Evolutionary conservation across 2,797 vertebrate genomes (phyloP).

Genomic region (Mus minutoides): DNA sequence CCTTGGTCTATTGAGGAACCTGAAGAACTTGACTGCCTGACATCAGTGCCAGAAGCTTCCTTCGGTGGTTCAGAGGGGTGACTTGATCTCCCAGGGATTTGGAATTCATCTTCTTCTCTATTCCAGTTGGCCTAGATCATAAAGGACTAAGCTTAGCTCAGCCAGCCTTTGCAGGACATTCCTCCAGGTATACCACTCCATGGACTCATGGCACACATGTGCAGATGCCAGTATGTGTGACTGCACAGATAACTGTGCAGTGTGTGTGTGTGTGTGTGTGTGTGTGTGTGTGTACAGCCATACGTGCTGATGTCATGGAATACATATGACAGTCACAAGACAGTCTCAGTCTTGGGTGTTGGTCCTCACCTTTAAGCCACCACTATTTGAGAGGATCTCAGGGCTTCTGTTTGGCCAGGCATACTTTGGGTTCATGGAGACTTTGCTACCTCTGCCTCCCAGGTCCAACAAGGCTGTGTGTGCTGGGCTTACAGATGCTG

Average conservation of each 20-base stretch:
- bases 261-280: background rate
- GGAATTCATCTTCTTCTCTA: conserved; percentile 76
- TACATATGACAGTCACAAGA: background rate
- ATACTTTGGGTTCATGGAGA: background rate
- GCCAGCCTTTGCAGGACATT: background rate
- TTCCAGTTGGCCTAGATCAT: conserved; percentile 70
- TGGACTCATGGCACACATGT: background rate
- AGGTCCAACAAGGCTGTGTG: background rate
- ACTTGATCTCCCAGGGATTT: conserved; percentile 73
- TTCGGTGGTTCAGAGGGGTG: conserved; percentile 2
- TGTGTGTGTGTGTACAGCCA: background rate
- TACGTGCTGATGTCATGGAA: background rate
- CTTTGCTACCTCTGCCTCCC: background rate
- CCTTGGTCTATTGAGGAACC: conserved; percentile 54
- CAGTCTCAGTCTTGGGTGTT: background rate
- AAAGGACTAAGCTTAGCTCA: conserved; percentile 40
- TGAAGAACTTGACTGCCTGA: conserved; percentile 41
- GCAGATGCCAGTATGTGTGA: background rate
- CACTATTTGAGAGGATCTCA: background rate
- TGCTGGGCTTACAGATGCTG: background rate
- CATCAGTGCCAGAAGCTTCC: conserved; percentile 63
- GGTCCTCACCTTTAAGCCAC: background rate
- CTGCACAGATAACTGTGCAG: background rate
- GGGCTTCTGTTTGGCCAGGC: background rate
- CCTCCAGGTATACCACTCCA: background rate